Percentiles rank a stretch among this genome's conserved stretches.
These are phyloP conservation scores for Anastrepha obliqua DNA, from an alignment of 1,140 invertebrate species.

Conservation along the genomic window DNA sequence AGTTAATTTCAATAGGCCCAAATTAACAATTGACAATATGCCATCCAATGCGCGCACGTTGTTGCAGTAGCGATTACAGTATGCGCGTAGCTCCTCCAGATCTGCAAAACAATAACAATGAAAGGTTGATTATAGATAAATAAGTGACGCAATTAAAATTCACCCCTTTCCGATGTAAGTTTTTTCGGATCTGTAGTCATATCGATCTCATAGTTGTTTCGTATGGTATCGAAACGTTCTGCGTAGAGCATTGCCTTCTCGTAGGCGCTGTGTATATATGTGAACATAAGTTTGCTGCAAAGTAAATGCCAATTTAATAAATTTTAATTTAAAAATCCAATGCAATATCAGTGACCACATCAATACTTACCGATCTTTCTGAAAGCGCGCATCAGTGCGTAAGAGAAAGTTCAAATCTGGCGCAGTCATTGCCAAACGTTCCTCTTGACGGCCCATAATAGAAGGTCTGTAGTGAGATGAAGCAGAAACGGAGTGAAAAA, in stretches of 20 bases:
- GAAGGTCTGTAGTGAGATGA: slow-evolving; percentile 74
- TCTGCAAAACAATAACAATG: slow-evolving; percentile 64
- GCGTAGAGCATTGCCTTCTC: slow-evolving; percentile 79
- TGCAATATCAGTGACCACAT: neutral
- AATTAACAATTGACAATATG: slow-evolving; percentile 78
- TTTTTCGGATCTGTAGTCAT: slow-evolving; percentile 78
- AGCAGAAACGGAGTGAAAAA: neutral
- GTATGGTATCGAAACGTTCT: slow-evolving; percentile 80
- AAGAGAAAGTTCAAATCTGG: slow-evolving; percentile 76
- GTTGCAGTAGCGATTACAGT: slow-evolving; percentile 78
- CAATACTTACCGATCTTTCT: slow-evolving; percentile 73
- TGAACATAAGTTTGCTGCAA: slow-evolving; percentile 64
- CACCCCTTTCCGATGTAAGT: slow-evolving; percentile 75
- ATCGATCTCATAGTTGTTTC: slow-evolving; percentile 83
- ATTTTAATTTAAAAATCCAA: neutral
- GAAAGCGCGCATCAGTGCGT: slow-evolving; percentile 76
- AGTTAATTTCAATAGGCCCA: slow-evolving; percentile 83
- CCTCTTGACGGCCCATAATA: slow-evolving; percentile 79
- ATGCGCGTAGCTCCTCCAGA: slow-evolving; percentile 77
- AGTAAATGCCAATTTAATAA: neutral
- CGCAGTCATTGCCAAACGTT: slow-evolving; percentile 76
- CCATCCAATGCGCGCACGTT: slow-evolving; percentile 79
- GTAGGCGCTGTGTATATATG: slow-evolving; percentile 74
- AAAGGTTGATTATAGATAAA: neutral
- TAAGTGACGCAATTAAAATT: neutral